These are phyloP conservation scores for Trochalopteron elliotii DNA, from an alignment of 2,113 vertebrate species.

Conservation along the genomic window DNA sequence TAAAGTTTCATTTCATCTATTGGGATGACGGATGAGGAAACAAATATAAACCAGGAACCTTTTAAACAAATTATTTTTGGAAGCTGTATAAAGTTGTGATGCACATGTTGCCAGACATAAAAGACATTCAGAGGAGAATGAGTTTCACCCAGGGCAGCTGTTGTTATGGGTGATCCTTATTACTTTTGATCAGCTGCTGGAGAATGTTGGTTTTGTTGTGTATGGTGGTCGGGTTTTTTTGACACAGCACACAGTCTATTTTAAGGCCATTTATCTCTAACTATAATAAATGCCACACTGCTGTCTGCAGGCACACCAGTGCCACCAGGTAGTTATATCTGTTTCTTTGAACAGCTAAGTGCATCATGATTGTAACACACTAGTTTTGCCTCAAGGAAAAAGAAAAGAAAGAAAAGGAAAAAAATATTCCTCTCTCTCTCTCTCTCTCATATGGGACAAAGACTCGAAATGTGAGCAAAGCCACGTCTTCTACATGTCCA, in stretches of 20 bases:
- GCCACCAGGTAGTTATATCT: background rate
- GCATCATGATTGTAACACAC: background rate
- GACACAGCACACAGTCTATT: background rate
- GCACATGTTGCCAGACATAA: background rate
- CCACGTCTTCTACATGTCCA: accelerated
- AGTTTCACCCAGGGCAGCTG: background rate
- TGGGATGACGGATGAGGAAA: constrained; percentile 33
- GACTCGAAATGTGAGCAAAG: accelerated
- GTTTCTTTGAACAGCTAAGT: background rate
- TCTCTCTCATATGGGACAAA: background rate
- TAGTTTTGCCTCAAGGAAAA: background rate
- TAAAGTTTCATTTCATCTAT: background rate
- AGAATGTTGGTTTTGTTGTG: background rate
- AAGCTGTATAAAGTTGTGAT: background rate
- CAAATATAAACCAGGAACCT: constrained; percentile 29
- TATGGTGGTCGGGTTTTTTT: background rate
- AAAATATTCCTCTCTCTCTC: background rate
- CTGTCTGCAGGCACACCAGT: background rate
- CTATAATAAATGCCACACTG: background rate
- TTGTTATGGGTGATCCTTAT: background rate
- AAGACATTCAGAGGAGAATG: background rate
- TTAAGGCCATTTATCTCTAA: background rate
- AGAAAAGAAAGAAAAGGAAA: background rate
- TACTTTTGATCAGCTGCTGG: background rate
- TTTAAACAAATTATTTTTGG: constrained; percentile 38